Conservation (phyloP, 2,797 vertebrate species). For the Esox masquinongy region DNA sequence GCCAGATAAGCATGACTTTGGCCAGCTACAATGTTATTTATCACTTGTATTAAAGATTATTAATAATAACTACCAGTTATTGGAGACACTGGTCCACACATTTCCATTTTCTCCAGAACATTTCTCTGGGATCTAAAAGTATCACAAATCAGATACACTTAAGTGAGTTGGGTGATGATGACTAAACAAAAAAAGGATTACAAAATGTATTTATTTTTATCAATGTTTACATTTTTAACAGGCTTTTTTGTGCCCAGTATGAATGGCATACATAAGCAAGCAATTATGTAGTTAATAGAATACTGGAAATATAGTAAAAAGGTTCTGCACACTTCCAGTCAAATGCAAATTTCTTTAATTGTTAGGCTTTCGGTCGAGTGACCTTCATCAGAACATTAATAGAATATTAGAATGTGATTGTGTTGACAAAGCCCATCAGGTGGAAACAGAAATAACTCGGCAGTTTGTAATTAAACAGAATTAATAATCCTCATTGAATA, state of each 20-base stretch:
- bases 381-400: background rate
- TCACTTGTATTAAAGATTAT: no score
- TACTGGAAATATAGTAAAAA: no score
- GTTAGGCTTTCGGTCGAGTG: background rate
- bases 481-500: conserved; percentile 28
- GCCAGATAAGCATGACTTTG: no score
- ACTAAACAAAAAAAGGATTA: background rate
- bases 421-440: conserved; percentile 20
- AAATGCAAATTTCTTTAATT: no score
- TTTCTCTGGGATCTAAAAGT: background rate
- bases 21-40: no score
- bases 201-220: background rate
- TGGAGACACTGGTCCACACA: background rate
- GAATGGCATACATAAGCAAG: background rate
- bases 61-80: background rate
- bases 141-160: background rate
- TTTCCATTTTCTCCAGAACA: background rate
- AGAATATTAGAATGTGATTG: conserved; percentile 8
- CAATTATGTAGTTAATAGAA: conserved; percentile 10
- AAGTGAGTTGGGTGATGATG: background rate
- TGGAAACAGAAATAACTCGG: conserved; percentile 17
- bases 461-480: conserved; percentile 44
- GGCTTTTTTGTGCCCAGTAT: background rate
- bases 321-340: no score
- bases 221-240: background rate